Evolutionary conservation across 1,140 invertebrate species (phyloP).

Genomic region (Leptopilina clavipes): DNA sequence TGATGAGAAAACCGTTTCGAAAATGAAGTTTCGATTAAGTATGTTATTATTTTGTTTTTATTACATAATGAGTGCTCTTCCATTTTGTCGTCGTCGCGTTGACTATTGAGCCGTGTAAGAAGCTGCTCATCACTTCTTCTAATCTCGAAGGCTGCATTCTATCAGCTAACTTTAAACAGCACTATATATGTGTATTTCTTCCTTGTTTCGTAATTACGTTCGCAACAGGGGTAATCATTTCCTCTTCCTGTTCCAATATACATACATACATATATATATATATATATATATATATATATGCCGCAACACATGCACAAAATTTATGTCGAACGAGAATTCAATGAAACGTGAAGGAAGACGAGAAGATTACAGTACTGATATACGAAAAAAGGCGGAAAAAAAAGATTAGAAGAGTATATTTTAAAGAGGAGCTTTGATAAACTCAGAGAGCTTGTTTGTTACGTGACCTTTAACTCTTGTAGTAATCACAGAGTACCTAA

Average conservation of each 20-base stretch:
- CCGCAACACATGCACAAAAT: slow-evolving; percentile 17
- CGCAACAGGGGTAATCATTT: slow-evolving; percentile 50
- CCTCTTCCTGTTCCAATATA: slow-evolving; percentile 33
- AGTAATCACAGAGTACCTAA: slow-evolving; percentile 27
- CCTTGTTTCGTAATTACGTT: slow-evolving; percentile 56
- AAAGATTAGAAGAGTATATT: slow-evolving; percentile 22
- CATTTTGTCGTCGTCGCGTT: slow-evolving; percentile 35
- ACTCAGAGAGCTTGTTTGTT: slow-evolving; percentile 1
- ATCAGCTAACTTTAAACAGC: slow-evolving; percentile 63
- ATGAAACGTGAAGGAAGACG: slow-evolving; percentile 25
- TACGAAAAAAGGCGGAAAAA: neutral
- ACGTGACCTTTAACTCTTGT: neutral
- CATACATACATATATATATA: too few relatives aligned
- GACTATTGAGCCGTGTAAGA: slow-evolving; percentile 55
- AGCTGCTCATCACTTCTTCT: slow-evolving; percentile 58
- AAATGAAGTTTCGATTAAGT: neutral
- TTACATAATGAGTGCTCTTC: neutral
- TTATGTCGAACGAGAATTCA: slow-evolving; percentile 11
- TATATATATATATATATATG: too few relatives aligned
- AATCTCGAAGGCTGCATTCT: slow-evolving; percentile 56
- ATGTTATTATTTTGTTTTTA: slow-evolving; percentile 45
- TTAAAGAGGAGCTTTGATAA: slow-evolving; percentile 20
- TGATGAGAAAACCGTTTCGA: too few relatives aligned
- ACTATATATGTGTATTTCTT: slow-evolving; percentile 65
- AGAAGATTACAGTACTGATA: slow-evolving; percentile 30